These are phyloP conservation scores for Microctenopoma steveboyesi DNA, from an alignment of 2,797 vertebrate species.

Conservation along the genomic window DNA sequence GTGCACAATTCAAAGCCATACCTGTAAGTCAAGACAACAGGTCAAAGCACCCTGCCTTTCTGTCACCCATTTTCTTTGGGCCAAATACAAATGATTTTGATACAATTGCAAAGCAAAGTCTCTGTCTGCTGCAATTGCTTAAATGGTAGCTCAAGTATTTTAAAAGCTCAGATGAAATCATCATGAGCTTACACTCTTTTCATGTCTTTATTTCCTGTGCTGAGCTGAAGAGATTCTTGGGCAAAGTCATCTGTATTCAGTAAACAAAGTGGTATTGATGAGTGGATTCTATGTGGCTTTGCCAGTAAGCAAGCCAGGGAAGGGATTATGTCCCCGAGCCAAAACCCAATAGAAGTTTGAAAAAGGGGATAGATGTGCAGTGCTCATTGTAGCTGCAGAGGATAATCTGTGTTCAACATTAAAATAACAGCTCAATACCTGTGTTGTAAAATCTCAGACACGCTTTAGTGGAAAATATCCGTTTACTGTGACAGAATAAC, in stretches of 20 bases:
- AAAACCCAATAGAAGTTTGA: slow-evolving; percentile 75
- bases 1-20: slow-evolving; percentile 44
- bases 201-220: slow-evolving; percentile 52
- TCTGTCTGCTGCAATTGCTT: slow-evolving; percentile 70
- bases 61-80: slow-evolving; percentile 48
- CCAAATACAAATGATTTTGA: slow-evolving; percentile 59
- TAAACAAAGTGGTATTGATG: slow-evolving; percentile 78
- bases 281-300: slow-evolving; percentile 73
- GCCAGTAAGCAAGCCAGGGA: slow-evolving; percentile 71
- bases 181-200: slow-evolving; percentile 63
- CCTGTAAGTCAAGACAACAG: slow-evolving; percentile 63
- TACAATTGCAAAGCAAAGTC: slow-evolving; percentile 62
- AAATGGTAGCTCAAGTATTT: slow-evolving; percentile 69
- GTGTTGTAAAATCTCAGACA: slow-evolving; percentile 50
- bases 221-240: slow-evolving; percentile 67
- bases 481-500: slow-evolving; percentile 36
- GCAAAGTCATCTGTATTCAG: slow-evolving; percentile 75
- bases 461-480: slow-evolving; percentile 34
- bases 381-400: slow-evolving; percentile 66
- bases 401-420: slow-evolving; percentile 73
- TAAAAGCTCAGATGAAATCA: slow-evolving; percentile 63
- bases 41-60: slow-evolving; percentile 32
- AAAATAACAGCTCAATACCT: slow-evolving; percentile 72
- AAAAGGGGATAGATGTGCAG: slow-evolving; percentile 65
- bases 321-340: slow-evolving; percentile 79